Percentiles rank a stretch among this genome's conserved stretches.
Conservation (phyloP, 2,797 vertebrate genomes). For the Falco columbarius region DNA sequence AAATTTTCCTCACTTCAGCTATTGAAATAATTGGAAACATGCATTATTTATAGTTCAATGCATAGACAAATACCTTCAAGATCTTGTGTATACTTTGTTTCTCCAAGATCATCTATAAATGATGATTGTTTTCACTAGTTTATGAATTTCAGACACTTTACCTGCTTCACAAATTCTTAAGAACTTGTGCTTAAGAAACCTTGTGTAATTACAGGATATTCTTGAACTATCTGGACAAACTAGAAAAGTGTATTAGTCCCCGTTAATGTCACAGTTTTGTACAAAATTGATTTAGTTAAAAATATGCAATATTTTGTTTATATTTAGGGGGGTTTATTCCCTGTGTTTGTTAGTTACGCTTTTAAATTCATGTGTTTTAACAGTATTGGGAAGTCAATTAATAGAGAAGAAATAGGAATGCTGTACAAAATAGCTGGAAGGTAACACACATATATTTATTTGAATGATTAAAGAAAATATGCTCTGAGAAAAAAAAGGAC, state of each 20-base stretch:
- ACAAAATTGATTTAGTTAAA: neutral
- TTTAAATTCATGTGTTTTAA: neutral
- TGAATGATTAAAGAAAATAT: neutral
- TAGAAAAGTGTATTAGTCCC: neutral
- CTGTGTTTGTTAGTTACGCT: neutral
- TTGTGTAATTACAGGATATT: neutral
- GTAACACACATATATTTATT: neutral
- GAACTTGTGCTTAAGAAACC: neutral
- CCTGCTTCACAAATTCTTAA: neutral
- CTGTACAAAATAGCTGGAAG: neutral
- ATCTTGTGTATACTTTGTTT: neutral
- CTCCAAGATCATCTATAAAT: neutral
- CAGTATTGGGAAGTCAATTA: neutral
- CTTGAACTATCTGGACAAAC: neutral
- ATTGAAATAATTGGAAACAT: neutral
- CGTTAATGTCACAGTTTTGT: neutral
- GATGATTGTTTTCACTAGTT: neutral
- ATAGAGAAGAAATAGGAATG: neutral
- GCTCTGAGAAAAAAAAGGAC: rapidly evolving
- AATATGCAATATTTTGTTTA: neutral
- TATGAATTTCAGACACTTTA: neutral
- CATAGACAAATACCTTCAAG: neutral
- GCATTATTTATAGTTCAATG: neutral
- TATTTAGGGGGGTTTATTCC: neutral
- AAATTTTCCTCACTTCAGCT: neutral